Evolutionary conservation across 1,140 invertebrate genomes (phyloP), one percentile per base, ranked within the genome.

Genomic region (Drosophila navojoa): DNA sequence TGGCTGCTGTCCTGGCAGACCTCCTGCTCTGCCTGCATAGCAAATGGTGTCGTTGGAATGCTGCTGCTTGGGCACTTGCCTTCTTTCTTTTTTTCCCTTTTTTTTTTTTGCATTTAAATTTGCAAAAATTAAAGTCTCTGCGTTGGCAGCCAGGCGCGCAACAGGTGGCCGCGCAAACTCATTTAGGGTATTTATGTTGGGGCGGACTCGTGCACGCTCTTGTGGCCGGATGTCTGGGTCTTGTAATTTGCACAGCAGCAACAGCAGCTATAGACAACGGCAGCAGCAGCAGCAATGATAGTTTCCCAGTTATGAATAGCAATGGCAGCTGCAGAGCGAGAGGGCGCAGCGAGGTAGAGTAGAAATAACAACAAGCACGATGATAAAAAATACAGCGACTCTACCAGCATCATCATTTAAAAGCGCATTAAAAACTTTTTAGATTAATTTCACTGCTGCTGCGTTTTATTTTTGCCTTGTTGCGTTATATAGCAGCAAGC

Each of bases 341-440:
- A 29, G 27, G 27, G 27, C 4, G 5, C 61, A 29, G 5, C 61
- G 3, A 38, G 11, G 11, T 1, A 38, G 35, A 47, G 57, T 7
- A 73, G 54, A 22, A 22, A 22, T 22, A 45, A 53, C 29, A 54
- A 53, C 4, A 38, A 38, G 35, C 10, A 38, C 3, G 10, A 38
- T 11, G 10, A 35, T 63, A 57, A 71, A 74, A 60, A 77, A 32
- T 9, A 63, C 61, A 61, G 52, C 47, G 47, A 38, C 73, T 53
- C 61, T 59, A 38, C 42, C 79, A 78, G 87, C 81, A 86, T 73
- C 81, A 90, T 90, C 87, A 90, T 90, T 90, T 90, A 90, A 90
- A 90, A 90, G 87, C 87, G 87, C 87, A 90, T 90, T 90, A 90
- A 90, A 90, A 90, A 90, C 79, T 90, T 90, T 90, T 90, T 90